Base-by-base conservation (phyloP, 2,888 invertebrate genomes). In the Sinhomidia bicolor region DNA sequence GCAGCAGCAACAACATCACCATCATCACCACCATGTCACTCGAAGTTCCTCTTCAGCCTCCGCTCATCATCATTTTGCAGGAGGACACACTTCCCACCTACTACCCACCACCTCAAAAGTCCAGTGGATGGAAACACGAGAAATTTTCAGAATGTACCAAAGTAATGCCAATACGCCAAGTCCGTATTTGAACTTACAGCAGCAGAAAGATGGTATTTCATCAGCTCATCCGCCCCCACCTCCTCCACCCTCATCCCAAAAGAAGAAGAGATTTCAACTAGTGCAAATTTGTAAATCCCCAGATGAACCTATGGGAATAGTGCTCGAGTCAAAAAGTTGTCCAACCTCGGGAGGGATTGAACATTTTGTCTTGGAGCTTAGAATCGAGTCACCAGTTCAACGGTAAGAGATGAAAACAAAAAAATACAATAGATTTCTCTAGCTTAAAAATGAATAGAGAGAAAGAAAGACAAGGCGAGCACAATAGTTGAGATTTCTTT, bases 111-210 rank as follows among this genome's bases (percentile, higher is more conserved):
- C 81, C 44, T 54, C 68, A 32, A 20, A 20, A 23, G 32, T 92
- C 81, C 92, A 91, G 86, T 92, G 90, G 62, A 90, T 92, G 90
- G 92, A 92, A 60, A 91, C 91, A 74, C 71, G 90, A 26, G 92
- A 92, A 57, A 92, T 92, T 23, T 92, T 92, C 79, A 83, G 92
- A 12, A 79, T 92, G 44, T 92, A 91, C 79, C 76, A 80, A 47
- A 65, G 47, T 76, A 84, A 62, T 26, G 36, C 80, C 51, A 57
- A 81, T 20, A 57, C 65, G 44, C 62, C 80, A 47, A 83, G 44
- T 47, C 68, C 82, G 12, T 74, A 80, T 68, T 71, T 84, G 29
- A 41, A 32, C 23, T 47, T 41, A 54, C 14, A 0, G 14, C 47
- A 9, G n/a, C 80, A 62, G 29, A 84, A 74, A 23, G 79, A 65